phyloP scores from a whole-genome alignment of 2,797 vertebrate species.

The Acanthurus leucopareius region DNA sequence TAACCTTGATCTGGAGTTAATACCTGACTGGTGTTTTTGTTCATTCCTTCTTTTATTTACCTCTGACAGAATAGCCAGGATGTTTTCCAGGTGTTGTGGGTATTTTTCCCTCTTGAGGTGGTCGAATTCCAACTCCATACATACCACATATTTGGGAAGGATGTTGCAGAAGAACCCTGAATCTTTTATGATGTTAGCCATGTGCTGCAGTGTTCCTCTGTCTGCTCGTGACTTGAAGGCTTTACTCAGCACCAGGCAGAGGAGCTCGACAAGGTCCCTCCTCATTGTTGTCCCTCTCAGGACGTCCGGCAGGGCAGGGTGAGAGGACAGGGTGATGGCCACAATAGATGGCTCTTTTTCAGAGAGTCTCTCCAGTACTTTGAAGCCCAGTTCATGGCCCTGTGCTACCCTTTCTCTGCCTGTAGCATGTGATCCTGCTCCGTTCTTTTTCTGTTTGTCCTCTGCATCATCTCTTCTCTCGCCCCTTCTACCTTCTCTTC shows the following conservation, averaged over 20 bases:
- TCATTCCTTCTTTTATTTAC: constrained; percentile 45
- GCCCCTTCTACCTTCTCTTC: constrained; percentile 11
- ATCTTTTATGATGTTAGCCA: constrained; percentile 88
- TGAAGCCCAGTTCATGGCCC: constrained; percentile 83
- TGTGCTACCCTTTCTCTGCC: constrained; percentile 49
- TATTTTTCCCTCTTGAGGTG: constrained; percentile 81
- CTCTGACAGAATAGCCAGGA: constrained; percentile 87
- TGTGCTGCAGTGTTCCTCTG: constrained; percentile 86
- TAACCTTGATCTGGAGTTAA: background rate
- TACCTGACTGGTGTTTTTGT: background rate
- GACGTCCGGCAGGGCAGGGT: constrained; percentile 78
- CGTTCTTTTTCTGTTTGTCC: constrained; percentile 25
- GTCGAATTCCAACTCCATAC: constrained; percentile 85
- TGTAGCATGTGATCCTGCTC: constrained; percentile 30
- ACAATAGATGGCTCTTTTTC: constrained; percentile 89
- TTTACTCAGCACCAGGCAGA: constrained; percentile 89
- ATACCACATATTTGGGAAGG: constrained; percentile 87
- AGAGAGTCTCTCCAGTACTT: constrained; percentile 87
- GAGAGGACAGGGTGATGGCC: constrained; percentile 88
- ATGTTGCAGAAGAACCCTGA: constrained; percentile 89
- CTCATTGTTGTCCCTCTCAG: constrained; percentile 84
- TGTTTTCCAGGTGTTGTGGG: constrained; percentile 88
- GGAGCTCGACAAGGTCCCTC: constrained; percentile 85
- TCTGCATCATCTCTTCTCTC: constrained; percentile 33
- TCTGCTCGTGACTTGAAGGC: constrained; percentile 87